Evolutionary conservation across 2,797 vertebrate species (phyloP), one percentile per base, ranked within the genome.

Genomic region (Clarias pachynema): DNA sequence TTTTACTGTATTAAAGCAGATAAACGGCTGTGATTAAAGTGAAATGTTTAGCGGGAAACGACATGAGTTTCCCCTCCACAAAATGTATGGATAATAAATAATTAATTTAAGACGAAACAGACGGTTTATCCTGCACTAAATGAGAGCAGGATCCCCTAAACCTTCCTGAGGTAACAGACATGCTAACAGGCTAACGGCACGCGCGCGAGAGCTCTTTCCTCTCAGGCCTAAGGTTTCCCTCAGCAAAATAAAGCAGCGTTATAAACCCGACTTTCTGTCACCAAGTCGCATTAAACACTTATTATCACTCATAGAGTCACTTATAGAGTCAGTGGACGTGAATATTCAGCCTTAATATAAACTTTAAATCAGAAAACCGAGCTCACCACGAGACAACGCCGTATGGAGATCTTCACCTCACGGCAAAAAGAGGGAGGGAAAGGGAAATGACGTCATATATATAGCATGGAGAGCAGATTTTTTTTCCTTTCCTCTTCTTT

Each of bases 351-450:
- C 40, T 80, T 29, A 44, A 26, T 40, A 65, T 10, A 15, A 40
- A 63, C n/a, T 49, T 12, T 12, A 29, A 65, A 0, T 2, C 12
- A 49, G 5, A 49, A 57, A 72, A 56, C 24, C 22, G 0, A 0
- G 18, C 95, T 95, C 92, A 96, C 95, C 95, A 96, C 95, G 95
- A 96, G 92, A 96, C 95, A 95, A 96, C 94, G 95, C 95, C 95
- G 95, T 95, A 95, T 95, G 92, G 95, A 96, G 93, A 83, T 93
- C 94, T 86, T 89, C 80, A 82, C 91, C 89, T 92, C 88, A 94
- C 94, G 93, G 93, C 93, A 94, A 94, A 90, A 95, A 96, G 94
- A 95, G 94, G 74, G 4, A 74, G 91, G 3, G 0, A 0, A 1
- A 1, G 60, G 93, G 93, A 94, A 93, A 73, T 96, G 89, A 95